Conservation (phyloP, 1,140 invertebrate species). For the Philopotamus ludificatus region DNA sequence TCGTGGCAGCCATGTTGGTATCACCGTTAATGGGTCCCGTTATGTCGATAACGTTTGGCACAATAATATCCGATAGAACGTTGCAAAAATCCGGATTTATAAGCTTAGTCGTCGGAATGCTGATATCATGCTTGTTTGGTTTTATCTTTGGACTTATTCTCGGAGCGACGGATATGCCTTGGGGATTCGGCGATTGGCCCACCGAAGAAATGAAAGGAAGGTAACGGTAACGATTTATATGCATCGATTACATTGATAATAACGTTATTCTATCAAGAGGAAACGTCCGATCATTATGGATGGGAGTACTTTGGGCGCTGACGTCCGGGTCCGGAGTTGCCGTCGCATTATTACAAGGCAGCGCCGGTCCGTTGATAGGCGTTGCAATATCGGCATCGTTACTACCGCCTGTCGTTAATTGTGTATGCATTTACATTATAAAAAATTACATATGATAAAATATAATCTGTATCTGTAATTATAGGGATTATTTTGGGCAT, state of each 20-base stretch:
- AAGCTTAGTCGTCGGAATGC: slow-evolving; percentile 68
- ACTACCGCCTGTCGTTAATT: slow-evolving; percentile 84
- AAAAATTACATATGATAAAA: neutral
- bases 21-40: slow-evolving; percentile 87
- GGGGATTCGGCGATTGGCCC: slow-evolving; percentile 76
- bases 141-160: slow-evolving; percentile 77
- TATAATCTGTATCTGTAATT: slow-evolving; percentile 23
- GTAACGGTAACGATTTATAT: slow-evolving; percentile 46
- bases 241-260: neutral
- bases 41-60: slow-evolving; percentile 81
- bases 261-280: slow-evolving; percentile 53
- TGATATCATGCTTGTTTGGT: slow-evolving; percentile 71
- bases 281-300: slow-evolving; percentile 69
- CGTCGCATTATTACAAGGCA: slow-evolving; percentile 81
- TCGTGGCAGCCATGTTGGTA: slow-evolving; percentile 85
- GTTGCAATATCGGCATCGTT: slow-evolving; percentile 87
- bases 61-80: slow-evolving; percentile 71
- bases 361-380: slow-evolving; percentile 80
- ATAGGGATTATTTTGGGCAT: slow-evolving; percentile 74
- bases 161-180: slow-evolving; percentile 71
- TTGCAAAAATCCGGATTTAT: slow-evolving; percentile 65
- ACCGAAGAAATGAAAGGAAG: slow-evolving; percentile 79
- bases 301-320: slow-evolving; percentile 70
- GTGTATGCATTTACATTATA: slow-evolving; percentile 59
- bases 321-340: slow-evolving; percentile 78